These are phyloP conservation scores for Trachelus troglodyta DNA, from an alignment of 2,888 invertebrate species.

Conservation along the genomic window DNA sequence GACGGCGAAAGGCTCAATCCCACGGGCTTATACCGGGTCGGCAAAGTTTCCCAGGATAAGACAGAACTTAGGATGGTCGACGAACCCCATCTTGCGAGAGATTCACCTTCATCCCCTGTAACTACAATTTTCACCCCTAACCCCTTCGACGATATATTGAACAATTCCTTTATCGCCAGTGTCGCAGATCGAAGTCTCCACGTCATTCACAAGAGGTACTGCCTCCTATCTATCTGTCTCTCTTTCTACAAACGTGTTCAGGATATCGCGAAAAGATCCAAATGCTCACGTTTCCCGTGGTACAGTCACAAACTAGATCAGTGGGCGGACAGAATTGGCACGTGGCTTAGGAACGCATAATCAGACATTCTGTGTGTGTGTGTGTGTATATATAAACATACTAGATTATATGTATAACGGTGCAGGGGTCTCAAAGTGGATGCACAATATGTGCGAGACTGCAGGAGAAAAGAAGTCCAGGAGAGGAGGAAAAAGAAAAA, in stretches of 20 bases:
- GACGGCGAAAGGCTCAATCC: constrained; percentile 5
- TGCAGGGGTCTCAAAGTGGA: background rate
- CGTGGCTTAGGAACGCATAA: background rate
- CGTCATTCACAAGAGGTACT: background rate
- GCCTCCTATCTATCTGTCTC: background rate
- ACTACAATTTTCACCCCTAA: background rate
- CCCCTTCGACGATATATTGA: background rate
- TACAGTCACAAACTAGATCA: background rate
- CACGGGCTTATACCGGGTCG: constrained; percentile 5
- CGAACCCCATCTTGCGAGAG: background rate
- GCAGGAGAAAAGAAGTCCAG: background rate
- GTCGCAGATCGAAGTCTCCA: background rate
- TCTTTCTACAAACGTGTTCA: background rate
- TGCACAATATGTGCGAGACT: background rate
- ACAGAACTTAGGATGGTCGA: background rate
- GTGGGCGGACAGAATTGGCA: background rate
- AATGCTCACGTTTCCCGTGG: background rate
- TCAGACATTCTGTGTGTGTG: background rate
- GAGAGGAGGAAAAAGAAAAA: background rate
- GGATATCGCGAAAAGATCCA: background rate
- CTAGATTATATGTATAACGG: background rate
- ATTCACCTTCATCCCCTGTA: background rate
- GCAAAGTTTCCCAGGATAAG: background rate
- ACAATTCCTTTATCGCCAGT: background rate
- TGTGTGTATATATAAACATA: background rate